Base-by-base conservation (phyloP, 2,888 invertebrate genomes). In the Trissoscelio sp. region DNA sequence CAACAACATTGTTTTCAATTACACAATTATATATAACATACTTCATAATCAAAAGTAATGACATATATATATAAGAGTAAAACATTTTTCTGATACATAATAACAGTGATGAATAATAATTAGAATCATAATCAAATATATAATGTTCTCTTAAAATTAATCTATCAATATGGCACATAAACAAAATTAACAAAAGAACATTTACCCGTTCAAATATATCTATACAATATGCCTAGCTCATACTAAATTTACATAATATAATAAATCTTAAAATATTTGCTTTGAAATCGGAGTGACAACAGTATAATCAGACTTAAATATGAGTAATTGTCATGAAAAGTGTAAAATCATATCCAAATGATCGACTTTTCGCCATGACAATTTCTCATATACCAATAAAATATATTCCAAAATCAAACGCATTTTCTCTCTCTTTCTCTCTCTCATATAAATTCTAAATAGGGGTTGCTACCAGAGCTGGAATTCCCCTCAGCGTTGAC, bases 371-470 rank as follows among this genome's bases (percentile, higher is more conserved):
- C 46, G 14, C 42, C 7, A 31, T 67, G 75, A 69, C 53, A 77
- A 69, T 62, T 1, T 42, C 73, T 73, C 83, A 84, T 85, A 86
- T 82, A 83, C 83, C 82, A 86, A 87, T 87, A 86, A 87, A 87
- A 86, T 86, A 87, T 87, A 87, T 86, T 85, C 83, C 78, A 84
- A 87, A 86, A 84, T 82, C 81, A 86, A 86, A 86, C 77, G 80
- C 81, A 67, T 80, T 77, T 66, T 22, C 20, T 14, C 16, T 51
- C 51, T 20, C 28, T 57, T 20, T 28, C 55, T 48, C 5, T 58
- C 60, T 57, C 28, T 66, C 20, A 51, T 58, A 75, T 66, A 75
- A 75, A 66, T 58, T 58, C 51, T 66, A 48, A 66, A 16, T 37
- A 51, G 74, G 66, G 31, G 14, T 31, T 34, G 58, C 74, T 64